A percentile compares a stretch with the other conserved stretches of the same genome.
Evolutionary conservation across 1,140 invertebrate genomes (phyloP).

Genomic region (Nasonia longicornis): DNA sequence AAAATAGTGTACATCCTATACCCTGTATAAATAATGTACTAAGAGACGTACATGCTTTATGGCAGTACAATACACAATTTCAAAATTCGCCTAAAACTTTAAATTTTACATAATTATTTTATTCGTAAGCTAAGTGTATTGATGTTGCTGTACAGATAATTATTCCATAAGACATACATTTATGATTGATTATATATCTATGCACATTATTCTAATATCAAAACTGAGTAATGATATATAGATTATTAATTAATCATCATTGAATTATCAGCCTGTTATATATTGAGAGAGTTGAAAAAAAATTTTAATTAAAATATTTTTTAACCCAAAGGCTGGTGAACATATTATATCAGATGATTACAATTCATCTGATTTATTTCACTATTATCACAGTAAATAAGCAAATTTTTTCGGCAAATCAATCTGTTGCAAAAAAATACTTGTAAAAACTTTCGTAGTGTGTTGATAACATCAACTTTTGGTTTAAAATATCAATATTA

Average conservation of each 20-base stretch:
- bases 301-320: too few species aligned
- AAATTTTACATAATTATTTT: neutral
- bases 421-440: neutral
- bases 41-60: constrained; percentile 13
- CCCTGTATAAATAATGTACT: constrained; percentile 8
- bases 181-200: too few species aligned
- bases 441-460: neutral
- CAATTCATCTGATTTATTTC: neutral
- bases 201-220: too few species aligned
- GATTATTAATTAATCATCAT: too few species aligned
- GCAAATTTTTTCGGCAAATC: neutral
- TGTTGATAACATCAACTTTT: neutral
- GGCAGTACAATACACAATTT: neutral
- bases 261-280: too few species aligned
- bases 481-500: neutral
- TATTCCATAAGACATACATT: too few species aligned
- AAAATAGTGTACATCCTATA: neutral
- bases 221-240: too few species aligned
- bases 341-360: neutral
- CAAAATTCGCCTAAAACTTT: neutral
- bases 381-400: neutral
- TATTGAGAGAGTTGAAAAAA: too few species aligned
- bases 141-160: neutral
- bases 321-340: neutral
- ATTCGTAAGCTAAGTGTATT: neutral